Evolutionary conservation across 2,797 vertebrate species (phyloP).

Genomic region (Sebastes variabilis): DNA sequence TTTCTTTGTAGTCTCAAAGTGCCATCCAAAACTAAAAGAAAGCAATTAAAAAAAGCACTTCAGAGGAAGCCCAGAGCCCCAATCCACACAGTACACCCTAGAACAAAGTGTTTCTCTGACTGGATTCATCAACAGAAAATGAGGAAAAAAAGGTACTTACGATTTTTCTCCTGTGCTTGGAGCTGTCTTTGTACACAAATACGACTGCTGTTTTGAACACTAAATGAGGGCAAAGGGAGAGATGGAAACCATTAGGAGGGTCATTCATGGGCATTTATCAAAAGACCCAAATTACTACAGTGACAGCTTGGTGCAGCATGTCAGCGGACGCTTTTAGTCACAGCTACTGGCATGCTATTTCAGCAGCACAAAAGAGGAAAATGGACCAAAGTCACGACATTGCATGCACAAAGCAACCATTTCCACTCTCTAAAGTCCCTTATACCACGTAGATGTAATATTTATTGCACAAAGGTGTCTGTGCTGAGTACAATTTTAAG

Average conservation of each 20-base stretch:
- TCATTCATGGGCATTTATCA: background rate
- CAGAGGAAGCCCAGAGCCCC: background rate
- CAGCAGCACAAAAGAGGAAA: constrained; percentile 6
- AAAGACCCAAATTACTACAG: background rate
- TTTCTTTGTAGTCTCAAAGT: constrained; percentile 14
- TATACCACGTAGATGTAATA: constrained; percentile 43
- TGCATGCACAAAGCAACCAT: constrained; percentile 3
- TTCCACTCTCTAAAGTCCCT: constrained; percentile 3
- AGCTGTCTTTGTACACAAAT: constrained; percentile 94
- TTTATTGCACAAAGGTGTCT: constrained; percentile 45
- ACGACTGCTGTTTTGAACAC: constrained; percentile 98
- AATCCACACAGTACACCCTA: background rate
- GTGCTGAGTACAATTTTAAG: background rate
- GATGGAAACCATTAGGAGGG: constrained; percentile 35
- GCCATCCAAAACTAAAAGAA: background rate
- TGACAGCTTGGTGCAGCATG: background rate
- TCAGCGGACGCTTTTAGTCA: constrained; percentile 11
- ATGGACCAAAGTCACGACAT: constrained; percentile 13
- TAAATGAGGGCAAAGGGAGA: constrained; percentile 53
- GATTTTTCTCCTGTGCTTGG: constrained; percentile 95
- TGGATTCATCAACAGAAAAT: constrained; percentile 4
- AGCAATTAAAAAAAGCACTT: background rate
- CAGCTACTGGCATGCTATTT: background rate
- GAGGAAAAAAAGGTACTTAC: constrained; percentile 80
- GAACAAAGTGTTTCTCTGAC: background rate